Percentiles rank a stretch among this genome's conserved stretches.
Evolutionary conservation across 92 coral and sea anemone species (phyloP).

Genomic region (Paragorgia papillata): DNA sequence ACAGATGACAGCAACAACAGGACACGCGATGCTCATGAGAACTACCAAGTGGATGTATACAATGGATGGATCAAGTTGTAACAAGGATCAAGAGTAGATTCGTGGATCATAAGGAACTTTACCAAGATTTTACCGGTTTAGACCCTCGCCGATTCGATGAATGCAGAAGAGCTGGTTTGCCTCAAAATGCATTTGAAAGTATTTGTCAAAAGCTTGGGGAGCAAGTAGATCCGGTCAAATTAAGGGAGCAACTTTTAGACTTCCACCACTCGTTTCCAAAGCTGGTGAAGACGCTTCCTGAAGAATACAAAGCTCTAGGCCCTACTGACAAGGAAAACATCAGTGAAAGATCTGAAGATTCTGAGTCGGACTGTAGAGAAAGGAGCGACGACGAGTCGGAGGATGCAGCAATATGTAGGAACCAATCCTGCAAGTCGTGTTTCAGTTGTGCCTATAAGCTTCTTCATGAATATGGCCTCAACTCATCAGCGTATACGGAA

Average conservation of each 20-base stretch:
- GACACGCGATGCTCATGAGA: slow-evolving; percentile 4
- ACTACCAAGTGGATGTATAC: slow-evolving; percentile 7
- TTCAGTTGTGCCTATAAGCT: slow-evolving; percentile 14
- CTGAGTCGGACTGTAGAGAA: not conserved
- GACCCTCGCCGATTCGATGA: slow-evolving; percentile 26
- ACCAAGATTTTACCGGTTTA: slow-evolving; percentile 7
- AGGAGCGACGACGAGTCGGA: slow-evolving; percentile 9
- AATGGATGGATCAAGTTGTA: slow-evolving; percentile 21
- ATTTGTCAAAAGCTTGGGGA: slow-evolving; percentile 3
- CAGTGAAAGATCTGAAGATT: slow-evolving; percentile 5
- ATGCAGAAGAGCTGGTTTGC: slow-evolving; percentile 7
- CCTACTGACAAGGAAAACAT: slow-evolving; percentile 1
- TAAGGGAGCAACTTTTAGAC: slow-evolving; percentile 6
- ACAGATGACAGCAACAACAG: slow-evolving; percentile 16
- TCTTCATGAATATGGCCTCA: slow-evolving; percentile 13
- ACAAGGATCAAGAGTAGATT: slow-evolving; percentile 13
- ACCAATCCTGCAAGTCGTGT: slow-evolving; percentile 13
- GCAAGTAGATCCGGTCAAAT: slow-evolving; percentile 11
- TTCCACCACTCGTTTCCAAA: slow-evolving; percentile 14
- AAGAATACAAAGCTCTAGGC: not conserved
- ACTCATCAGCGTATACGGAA: slow-evolving; percentile 10
- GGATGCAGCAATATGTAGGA: slow-evolving; percentile 2
- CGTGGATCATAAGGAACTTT: slow-evolving; percentile 3
- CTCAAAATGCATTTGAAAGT: slow-evolving; percentile 12
- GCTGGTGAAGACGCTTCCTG: slow-evolving; percentile 25